Conservation (phyloP, 2,797 vertebrate genomes). For the Sebastolobus altivelis region DNA sequence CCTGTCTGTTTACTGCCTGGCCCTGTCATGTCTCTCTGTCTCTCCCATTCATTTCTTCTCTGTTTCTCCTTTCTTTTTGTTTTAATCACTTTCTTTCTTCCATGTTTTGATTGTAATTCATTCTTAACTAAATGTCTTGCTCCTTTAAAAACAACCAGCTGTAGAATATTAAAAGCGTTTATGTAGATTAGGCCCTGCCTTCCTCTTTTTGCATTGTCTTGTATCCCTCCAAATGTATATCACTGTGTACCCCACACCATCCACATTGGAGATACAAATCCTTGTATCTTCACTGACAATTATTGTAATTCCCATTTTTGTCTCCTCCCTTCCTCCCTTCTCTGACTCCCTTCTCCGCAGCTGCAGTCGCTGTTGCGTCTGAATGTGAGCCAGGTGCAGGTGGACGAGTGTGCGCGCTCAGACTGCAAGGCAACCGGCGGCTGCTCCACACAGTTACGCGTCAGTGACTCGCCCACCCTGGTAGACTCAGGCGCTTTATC, state of each 20-base stretch:
- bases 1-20: slow-evolving; percentile 64
- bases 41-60: slow-evolving; percentile 53
- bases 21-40: slow-evolving; percentile 66
- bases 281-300: slow-evolving; percentile 34
- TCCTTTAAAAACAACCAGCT: slow-evolving; percentile 25
- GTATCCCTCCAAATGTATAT: slow-evolving; percentile 1
- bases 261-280: slow-evolving; percentile 23
- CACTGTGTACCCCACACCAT: not conserved
- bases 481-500: slow-evolving; percentile 85
- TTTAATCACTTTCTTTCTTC: slow-evolving; percentile 9
- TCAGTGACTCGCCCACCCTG: slow-evolving; percentile 83
- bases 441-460: slow-evolving; percentile 79
- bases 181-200: slow-evolving; percentile 5
- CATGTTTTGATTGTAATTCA: slow-evolving; percentile 31
- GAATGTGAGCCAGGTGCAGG: slow-evolving; percentile 86
- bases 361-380: slow-evolving; percentile 86
- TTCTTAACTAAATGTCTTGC: not conserved
- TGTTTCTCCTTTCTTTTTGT: slow-evolving; percentile 1
- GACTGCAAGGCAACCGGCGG: slow-evolving; percentile 82
- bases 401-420: slow-evolving; percentile 86
- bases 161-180: slow-evolving; percentile 17
- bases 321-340: slow-evolving; percentile 16
- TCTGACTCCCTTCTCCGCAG: slow-evolving; percentile 66
- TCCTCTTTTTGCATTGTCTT: slow-evolving; percentile 17
- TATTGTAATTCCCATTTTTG: slow-evolving; percentile 27